Evolutionary conservation across 2,888 invertebrate genomes (phyloP).

Genomic region (Caenorhabditis imperialis): DNA sequence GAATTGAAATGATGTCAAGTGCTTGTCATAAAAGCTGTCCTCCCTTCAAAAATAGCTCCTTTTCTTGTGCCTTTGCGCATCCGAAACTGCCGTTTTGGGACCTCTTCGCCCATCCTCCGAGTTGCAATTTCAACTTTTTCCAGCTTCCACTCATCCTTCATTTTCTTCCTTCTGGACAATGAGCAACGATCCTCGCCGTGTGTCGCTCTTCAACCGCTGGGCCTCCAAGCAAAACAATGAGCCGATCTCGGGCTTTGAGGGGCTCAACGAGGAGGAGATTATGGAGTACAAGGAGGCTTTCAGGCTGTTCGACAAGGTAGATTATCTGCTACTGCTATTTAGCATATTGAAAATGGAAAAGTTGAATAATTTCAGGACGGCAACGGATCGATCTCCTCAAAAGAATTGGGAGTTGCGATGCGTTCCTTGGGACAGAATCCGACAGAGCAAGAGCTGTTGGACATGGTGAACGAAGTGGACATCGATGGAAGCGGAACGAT

Average conservation of each 20-base stretch:
- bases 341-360: neutral
- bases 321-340: neutral
- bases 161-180: constrained; percentile 27
- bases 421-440: constrained; percentile 79
- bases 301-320: constrained; percentile 77
- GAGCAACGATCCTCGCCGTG: constrained; percentile 71
- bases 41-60: constrained; percentile 35
- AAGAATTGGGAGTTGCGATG: constrained; percentile 79
- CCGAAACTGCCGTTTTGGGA: constrained; percentile 40
- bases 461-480: constrained; percentile 78
- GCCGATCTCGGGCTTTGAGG: constrained; percentile 69
- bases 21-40: constrained; percentile 50
- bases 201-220: constrained; percentile 77
- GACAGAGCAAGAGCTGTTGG: constrained; percentile 78
- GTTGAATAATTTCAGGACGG: constrained; percentile 75
- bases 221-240: constrained; percentile 68
- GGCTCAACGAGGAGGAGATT: constrained; percentile 77
- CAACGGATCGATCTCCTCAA: constrained; percentile 78
- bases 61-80: constrained; percentile 15
- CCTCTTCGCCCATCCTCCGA: constrained; percentile 13
- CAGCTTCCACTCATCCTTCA: constrained; percentile 3
- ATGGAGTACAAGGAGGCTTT: constrained; percentile 78
- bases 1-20: constrained; percentile 39
- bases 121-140: constrained; percentile 7
- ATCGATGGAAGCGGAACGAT: constrained; percentile 77